Evolutionary conservation across 1,140 invertebrate species (phyloP), one percentile per base, ranked within the genome.

Genomic region (Arion vulgaris): DNA sequence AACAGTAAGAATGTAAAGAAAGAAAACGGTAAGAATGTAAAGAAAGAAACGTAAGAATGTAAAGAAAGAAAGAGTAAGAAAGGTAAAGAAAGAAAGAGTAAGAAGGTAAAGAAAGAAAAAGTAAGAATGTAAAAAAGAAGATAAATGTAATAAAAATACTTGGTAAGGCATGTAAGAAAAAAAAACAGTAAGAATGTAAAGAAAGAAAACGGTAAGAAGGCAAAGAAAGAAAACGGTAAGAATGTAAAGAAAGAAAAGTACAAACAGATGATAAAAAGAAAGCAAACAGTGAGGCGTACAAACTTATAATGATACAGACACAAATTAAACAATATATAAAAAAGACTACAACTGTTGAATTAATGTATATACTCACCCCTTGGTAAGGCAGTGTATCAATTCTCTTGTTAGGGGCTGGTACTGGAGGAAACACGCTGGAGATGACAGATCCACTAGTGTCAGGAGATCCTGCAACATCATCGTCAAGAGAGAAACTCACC

Each of bases 401-500:
- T 45, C 38, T 39, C 19, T 57, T 49, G 7, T 32, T 34, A 32
- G n/a, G 26, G n/a, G 73, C 74, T 17, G 26, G 45, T 4, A 45
- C 23, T 0, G 68, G 34, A 2, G 68, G 5, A 34, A 73, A 81
- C 28, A 81, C 71, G 45, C 45, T 53, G 49, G 32, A 49, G 15
- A 73, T 36, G n/a, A n/a, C n/a, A 34, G 80, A 81, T 0, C 80
- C 80, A 32, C 57, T 81, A 9, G 71, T 72, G 51, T 81, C 80
- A 15, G 41, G 69, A 9, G 80, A 74, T 28, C 62, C 80, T 0
- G 74, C 80, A 0, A 81, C 80, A 1, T 73, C 71, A 34, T 81
- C 80, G 39, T 81, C 80, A 39, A 81, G 62, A 34, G 80, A 81
- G 34, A 81, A 81, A 62, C 80, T 81, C 38, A 81, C 80, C 80